These are phyloP conservation scores for Agrochola lychnidis DNA, from an alignment of 2,888 invertebrate species.

Conservation along the genomic window DNA sequence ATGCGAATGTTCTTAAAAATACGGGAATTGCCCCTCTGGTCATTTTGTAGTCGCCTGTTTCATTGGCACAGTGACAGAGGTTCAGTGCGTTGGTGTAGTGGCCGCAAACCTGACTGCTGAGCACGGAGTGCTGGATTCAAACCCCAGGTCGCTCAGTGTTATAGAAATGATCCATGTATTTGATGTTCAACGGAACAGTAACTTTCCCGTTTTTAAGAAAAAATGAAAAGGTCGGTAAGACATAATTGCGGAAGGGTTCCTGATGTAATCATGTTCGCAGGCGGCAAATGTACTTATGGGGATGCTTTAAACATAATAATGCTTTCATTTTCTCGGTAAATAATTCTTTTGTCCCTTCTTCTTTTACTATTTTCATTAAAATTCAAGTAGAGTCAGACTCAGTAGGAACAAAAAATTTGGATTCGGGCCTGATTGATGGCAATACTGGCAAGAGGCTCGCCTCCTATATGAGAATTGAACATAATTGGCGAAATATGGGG, in stretches of 20 bases:
- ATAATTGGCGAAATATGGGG: too few relatives aligned
- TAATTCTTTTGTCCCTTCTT: constrained; percentile 15
- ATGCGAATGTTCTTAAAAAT: too few relatives aligned
- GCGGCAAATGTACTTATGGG: constrained; percentile 29
- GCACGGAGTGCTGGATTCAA: background rate
- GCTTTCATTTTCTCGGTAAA: constrained; percentile 29
- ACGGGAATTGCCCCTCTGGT: too few relatives aligned
- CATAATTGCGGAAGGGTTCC: constrained; percentile 62
- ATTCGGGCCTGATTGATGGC: background rate
- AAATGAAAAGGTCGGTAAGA: constrained; percentile 42
- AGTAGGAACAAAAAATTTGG: background rate
- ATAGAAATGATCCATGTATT: too few relatives aligned
- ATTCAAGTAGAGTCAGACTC: background rate
- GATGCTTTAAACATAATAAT: constrained; percentile 27
- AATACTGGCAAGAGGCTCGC: background rate
- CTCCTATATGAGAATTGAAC: too few relatives aligned
- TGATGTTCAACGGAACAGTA: constrained; percentile 44
- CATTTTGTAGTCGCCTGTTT: background rate
- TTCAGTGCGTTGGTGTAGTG: background rate
- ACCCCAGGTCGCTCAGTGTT: background rate
- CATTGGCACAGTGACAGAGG: background rate
- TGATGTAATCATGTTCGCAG: constrained; percentile 50
- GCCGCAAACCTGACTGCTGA: background rate
- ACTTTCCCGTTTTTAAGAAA: constrained; percentile 46
- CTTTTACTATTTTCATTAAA: constrained; percentile 6